Percentiles rank a stretch among this genome's conserved stretches.
phyloP scores from a whole-genome alignment of 2,888 invertebrate genomes.

The Sinohyriopsis cumingii region DNA sequence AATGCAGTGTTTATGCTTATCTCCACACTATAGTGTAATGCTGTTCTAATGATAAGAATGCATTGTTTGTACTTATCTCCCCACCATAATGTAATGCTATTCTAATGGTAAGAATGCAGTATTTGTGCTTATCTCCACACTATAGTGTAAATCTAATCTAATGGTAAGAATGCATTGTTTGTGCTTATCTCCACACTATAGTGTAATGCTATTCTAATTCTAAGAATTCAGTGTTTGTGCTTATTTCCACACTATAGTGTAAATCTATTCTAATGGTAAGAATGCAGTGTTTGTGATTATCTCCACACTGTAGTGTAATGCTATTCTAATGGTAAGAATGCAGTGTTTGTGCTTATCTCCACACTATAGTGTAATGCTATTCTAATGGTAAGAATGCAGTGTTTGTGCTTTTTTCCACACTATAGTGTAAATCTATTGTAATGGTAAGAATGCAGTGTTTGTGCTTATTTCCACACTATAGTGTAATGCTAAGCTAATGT shows the following conservation, averaged over 20 bases:
- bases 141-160: too few relatives aligned
- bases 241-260: slow-evolving; percentile 1
- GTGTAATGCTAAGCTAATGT: slow-evolving; percentile 2
- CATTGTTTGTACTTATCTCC: too few relatives aligned
- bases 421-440: slow-evolving; percentile 91
- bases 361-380: neutral
- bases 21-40: too few relatives aligned
- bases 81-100: too few relatives aligned
- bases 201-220: slow-evolving; percentile 98
- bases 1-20: too few relatives aligned
- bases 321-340: slow-evolving; percentile 91
- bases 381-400: neutral
- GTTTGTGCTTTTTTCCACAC: too few relatives aligned
- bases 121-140: too few relatives aligned
- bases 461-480: neutral
- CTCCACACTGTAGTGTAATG: slow-evolving; percentile 79
- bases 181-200: too few relatives aligned
- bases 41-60: too few relatives aligned
- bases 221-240: slow-evolving; percentile 66
- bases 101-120: too few relatives aligned
- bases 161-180: too few relatives aligned
- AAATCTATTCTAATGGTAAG: slow-evolving; percentile 3
- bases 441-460: slow-evolving; percentile 79
- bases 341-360: neutral
- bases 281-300: neutral